phyloP scores from a whole-genome alignment of 2,797 vertebrate genomes.

The Eremophila alpestris region DNA sequence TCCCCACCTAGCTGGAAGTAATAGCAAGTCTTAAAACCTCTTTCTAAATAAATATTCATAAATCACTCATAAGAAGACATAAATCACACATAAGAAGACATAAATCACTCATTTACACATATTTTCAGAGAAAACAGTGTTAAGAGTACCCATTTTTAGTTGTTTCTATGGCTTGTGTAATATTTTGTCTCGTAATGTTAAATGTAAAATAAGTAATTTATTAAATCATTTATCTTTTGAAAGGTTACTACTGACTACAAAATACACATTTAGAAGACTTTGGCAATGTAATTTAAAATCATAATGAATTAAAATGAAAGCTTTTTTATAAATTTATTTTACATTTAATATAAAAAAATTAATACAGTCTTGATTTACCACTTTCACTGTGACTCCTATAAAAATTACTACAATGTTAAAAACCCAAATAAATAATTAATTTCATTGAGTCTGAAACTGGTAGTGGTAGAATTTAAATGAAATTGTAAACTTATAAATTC shows the following conservation, averaged over 20 bases:
- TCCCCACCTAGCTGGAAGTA: neutral
- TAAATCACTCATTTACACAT: neutral
- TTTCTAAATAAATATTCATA: neutral
- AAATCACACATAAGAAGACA: neutral
- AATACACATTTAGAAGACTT: conserved; percentile 8
- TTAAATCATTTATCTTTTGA: conserved; percentile 38
- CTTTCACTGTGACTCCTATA: neutral
- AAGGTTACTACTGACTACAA: conserved; percentile 17
- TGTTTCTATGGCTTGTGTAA: neutral
- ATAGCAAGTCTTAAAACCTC: neutral
- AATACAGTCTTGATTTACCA: neutral
- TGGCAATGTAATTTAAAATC: neutral
- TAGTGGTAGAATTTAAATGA: neutral
- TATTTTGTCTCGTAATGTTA: neutral
- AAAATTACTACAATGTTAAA: neutral
- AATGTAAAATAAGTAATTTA: conserved; percentile 33
- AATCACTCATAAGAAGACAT: too few relatives aligned
- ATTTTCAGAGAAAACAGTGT: neutral
- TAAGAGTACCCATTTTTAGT: neutral
- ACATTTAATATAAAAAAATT: neutral
- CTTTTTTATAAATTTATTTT: neutral
- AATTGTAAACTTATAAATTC: neutral
- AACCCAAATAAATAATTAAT: neutral
- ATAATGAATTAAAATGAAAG: neutral
- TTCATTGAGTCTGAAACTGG: neutral